Conservation (phyloP, 2,797 vertebrate species). For the Coreius guichenoti region DNA sequence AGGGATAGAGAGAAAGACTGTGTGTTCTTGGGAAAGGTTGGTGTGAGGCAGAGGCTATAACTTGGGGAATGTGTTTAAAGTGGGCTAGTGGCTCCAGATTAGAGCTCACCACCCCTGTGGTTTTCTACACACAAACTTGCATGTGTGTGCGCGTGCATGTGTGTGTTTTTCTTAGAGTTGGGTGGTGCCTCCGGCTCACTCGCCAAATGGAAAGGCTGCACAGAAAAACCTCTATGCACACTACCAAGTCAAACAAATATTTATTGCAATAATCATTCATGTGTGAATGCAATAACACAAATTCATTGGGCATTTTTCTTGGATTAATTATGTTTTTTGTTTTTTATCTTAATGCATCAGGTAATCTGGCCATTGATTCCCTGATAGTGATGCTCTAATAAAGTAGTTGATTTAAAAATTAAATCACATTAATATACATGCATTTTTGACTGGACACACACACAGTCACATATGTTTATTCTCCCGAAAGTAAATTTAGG, state of each 20-base stretch:
- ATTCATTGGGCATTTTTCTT: conserved; percentile 16
- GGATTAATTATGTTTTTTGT: conserved; percentile 22
- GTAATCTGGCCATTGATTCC: neutral
- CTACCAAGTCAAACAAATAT: conserved; percentile 60
- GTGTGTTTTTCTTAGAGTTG: conserved; percentile 44
- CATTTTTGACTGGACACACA: conserved; percentile 35
- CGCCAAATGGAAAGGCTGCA: conserved; percentile 62
- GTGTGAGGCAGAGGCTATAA: conserved; percentile 53
- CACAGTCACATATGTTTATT: conserved; percentile 51
- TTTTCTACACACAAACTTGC: conserved; percentile 48
- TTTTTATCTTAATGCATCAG: neutral
- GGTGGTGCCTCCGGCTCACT: conserved; percentile 55
- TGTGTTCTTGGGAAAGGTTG: conserved; percentile 52
- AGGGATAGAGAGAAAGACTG: conserved; percentile 43
- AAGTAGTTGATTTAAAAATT: neutral
- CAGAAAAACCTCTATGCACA: conserved; percentile 47
- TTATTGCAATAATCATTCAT: conserved; percentile 52
- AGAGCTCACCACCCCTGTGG: conserved; percentile 67
- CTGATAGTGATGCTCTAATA: conserved; percentile 9
- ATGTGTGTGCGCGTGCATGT: conserved; percentile 6
- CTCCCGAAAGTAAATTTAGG: conserved; percentile 66
- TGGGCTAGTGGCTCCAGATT: conserved; percentile 65
- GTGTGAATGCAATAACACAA: conserved; percentile 49
- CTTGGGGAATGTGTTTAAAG: conserved; percentile 68
- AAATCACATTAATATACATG: neutral